Base-by-base conservation (phyloP, 2,797 vertebrate species). In the Tadarida brasiliensis region DNA sequence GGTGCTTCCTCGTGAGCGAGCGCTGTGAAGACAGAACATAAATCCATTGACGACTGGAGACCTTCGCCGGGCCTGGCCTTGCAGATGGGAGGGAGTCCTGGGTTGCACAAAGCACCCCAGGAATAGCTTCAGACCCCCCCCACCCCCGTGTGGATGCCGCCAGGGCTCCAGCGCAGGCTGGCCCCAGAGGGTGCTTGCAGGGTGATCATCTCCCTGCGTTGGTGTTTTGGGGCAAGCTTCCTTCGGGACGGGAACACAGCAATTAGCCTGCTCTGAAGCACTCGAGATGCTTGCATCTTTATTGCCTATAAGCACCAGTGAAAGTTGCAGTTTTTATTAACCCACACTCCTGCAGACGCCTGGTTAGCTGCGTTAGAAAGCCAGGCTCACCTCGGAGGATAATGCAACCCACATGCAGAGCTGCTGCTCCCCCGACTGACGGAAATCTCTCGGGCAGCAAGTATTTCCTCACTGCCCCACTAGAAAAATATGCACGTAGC, bases 361-460 rank as follows among this genome's bases (percentile, higher is more conserved):
- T 91, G 96, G 96, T 96, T 92, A 97, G 97, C 90, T 94, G 97
- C 96, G 97, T 83, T 97, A 96, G 97, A 97, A 96, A 97, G 97
- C 96, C 97, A 96, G 97, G 95, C 97, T 97, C 95, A 57, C 63
- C 96, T 94, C 92, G 61, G 94, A 95, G 94, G 96, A 65, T 97
- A 97, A 98, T 96, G 97, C 93, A 97, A 97, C 92, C 97, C 98
- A 98, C 97, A 98, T 96, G 97, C 92, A 76, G 92, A 96, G 39
- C 15, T 70, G 96, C 92, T 96, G 97, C 98, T 96, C 95, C 97
- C 47, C 57, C 87, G 97, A 61, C 94, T 98, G 63, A 76, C 96
- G 96, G 98, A 96, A 98, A 97, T 97, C 97, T 91, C 98, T 97
- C 97, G 98, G 98, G 98, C 95, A 98, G 98, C 97, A 33, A 96